A percentile compares a stretch with the other conserved stretches of the same genome.
Evolutionary conservation across 2,797 vertebrate species (phyloP).

Genomic region (Dendrocincla fuliginosa): DNA sequence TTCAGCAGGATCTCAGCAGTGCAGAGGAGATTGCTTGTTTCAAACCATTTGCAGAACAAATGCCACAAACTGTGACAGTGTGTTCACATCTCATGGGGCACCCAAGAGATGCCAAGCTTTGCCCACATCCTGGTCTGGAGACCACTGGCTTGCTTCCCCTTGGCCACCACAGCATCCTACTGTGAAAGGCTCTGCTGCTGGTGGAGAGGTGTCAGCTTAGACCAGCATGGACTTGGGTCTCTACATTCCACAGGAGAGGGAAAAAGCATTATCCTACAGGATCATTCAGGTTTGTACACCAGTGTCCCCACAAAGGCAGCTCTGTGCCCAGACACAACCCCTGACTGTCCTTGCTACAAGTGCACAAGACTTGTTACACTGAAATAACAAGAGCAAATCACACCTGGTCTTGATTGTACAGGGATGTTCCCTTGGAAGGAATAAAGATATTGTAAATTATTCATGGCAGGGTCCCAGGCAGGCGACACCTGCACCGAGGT

Average conservation of each 20-base stretch:
- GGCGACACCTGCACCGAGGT: not conserved
- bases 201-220: not conserved
- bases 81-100: not conserved
- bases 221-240: not conserved
- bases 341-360: not conserved
- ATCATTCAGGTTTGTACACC: too few species aligned
- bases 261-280: not conserved
- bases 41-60: not conserved
- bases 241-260: not conserved
- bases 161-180: not conserved
- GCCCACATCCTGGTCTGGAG: fast-evolving
- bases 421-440: not conserved
- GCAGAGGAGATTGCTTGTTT: not conserved
- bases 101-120: not conserved
- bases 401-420: constrained; percentile 15
- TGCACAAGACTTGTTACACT: not conserved
- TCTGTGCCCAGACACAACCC: not conserved
- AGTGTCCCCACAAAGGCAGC: not conserved
- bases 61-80: fast-evolving
- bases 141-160: not conserved
- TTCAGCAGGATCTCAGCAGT: not conserved
- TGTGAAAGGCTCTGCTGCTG: not conserved
- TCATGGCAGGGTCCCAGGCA: not conserved
- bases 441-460: not conserved
- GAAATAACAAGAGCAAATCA: not conserved